Base-by-base conservation (phyloP, 2,888 invertebrate species). In the Aelia acuminata region DNA sequence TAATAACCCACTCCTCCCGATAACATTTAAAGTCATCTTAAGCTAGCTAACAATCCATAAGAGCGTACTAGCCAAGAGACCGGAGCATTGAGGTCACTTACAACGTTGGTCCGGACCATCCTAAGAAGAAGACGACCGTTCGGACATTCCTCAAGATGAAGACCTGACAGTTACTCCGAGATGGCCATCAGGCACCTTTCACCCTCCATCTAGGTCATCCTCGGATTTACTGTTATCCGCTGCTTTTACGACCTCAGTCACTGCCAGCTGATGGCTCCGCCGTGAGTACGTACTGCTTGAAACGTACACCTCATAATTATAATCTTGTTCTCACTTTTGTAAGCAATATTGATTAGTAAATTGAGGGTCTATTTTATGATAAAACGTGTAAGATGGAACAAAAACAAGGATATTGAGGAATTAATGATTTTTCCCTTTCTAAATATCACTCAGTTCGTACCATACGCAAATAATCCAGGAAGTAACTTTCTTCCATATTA, bases 141-240 rank as follows among this genome's bases (percentile, higher is more conserved):
- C 80, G 43, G 15, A 47, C 22, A 43, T 43, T 80, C 80, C 10
- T n/a, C 39, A 20, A 75, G 35, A 18, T 20, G 10, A 80, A 80
- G 80, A 80, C 80, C 80, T n/a, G 80, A 80, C 80, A 47, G 80
- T 80, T 80, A 80, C 80, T 47, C n/a, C 43, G 43, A n/a, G 63
- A 47, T 80, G 43, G 43, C 80, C 80, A 80, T 80, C 80, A 80
- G 22, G 11, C 80, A 80, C 80, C 80, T 80, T 80, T 80, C 80
- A 80, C 80, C 80, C 43, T 43, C 39, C 22, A 80, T 80, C 80
- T 80, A 80, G 80, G 80, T 43, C 80, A 80, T 43, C 80, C 80
- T 80, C 75, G 22, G 39, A 47, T 80, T 80, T 80, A 80, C 80
- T 80, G 80, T 80, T 80, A 80, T 39, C 43, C 80, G n/a, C 43